Evolutionary conservation across 1,140 invertebrate species (phyloP), one percentile per base, ranked within the genome.

Genomic region (Chrysomallon squamiferum): DNA sequence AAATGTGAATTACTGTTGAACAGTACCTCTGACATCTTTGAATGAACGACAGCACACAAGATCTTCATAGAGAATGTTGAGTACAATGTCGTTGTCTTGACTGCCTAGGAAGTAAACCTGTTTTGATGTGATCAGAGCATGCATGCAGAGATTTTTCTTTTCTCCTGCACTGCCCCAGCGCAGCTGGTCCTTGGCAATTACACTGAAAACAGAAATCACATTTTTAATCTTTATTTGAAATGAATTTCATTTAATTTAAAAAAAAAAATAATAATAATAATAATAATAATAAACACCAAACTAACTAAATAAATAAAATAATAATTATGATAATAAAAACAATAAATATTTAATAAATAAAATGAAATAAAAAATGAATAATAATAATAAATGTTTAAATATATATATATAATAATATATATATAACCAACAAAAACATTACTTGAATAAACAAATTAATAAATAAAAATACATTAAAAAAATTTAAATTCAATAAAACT

Each of bases 181-280:
- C 65, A 96, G 81, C 79, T 89, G 86, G 80, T 96, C 93, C 80
- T 93, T 93, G 0, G 92, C 92, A 56, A 96, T 91, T 72, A 95
- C 92, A 74, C 88, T 89, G 66, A 6, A 73, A 68, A 73, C 54
- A 57, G 25, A 20, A 41, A 59, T 13, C 22, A 22, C 9, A 30
- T 33, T 13, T 27, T 30, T 27, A 59, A 33, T n/a, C n/a, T n/a
- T n/a, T n/a, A n/a, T n/a, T n/a, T n/a, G n/a, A n/a, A n/a, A n/a
- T n/a, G n/a, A n/a, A n/a, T n/a, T n/a, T n/a, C n/a, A n/a, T n/a
- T n/a, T n/a, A n/a, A n/a, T n/a, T n/a, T n/a, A n/a, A n/a, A n/a
- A n/a, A n/a, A n/a, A n/a, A n/a, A n/a, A n/a, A n/a, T n/a, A n/a
- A n/a, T n/a, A n/a, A n/a, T n/a, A n/a, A 33, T n/a, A 35, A 0